These are phyloP conservation scores for Loripinus fragilis DNA, from an alignment of 2,888 invertebrate species.

Conservation along the genomic window DNA sequence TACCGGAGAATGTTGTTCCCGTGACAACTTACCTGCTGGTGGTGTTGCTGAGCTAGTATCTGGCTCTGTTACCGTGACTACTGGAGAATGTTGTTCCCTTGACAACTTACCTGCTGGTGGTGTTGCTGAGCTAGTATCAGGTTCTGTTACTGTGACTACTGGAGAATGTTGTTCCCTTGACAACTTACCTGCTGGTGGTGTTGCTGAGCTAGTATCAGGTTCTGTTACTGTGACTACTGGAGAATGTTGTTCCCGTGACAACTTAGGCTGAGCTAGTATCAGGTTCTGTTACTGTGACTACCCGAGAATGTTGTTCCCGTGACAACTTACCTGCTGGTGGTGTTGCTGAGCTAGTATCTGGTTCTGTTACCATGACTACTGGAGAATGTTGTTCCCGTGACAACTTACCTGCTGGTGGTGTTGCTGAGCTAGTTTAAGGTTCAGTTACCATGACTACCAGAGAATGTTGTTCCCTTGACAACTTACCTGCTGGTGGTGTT, in stretches of 20 bases:
- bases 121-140: conserved; percentile 83
- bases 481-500: conserved; percentile 71
- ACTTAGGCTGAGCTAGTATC: conserved; percentile 84
- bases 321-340: conserved; percentile 68
- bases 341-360: conserved; percentile 63
- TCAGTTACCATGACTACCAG: conserved; percentile 83
- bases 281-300: conserved; percentile 84
- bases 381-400: no score
- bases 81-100: no score
- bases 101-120: conserved; percentile 67
- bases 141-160: conserved; percentile 83
- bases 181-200: conserved; percentile 68
- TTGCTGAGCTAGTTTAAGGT: conserved; percentile 84
- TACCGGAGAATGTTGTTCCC: no score
- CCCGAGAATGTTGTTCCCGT: conserved; percentile 72
- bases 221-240: conserved; percentile 83
- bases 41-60: conserved; percentile 66
- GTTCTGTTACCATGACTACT: no score
- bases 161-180: conserved; percentile 74
- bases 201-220: conserved; percentile 84
- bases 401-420: conserved; percentile 69
- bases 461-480: conserved; percentile 70
- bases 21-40: conserved; percentile 48
- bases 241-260: conserved; percentile 72
- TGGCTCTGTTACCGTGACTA: no score